These are phyloP conservation scores for Eptesicus fuscus DNA, from an alignment of 2,113 vertebrate genomes.

Conservation along the genomic window DNA sequence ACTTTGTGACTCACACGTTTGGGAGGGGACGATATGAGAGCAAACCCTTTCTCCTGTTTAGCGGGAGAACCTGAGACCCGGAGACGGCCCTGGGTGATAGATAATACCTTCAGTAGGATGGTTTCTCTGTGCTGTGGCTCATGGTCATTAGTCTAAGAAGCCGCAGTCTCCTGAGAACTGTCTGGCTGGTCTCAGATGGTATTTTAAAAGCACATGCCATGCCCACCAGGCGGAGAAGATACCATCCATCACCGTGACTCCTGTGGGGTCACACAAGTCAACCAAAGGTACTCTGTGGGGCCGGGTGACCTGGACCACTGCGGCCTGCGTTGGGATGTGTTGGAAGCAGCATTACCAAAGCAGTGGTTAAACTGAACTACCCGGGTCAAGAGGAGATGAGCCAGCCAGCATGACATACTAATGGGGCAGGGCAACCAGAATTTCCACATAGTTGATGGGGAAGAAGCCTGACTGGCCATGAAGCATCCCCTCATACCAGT, in stretches of 20 bases:
- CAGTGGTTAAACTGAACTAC: constrained; percentile 83
- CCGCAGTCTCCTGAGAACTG: constrained; percentile 58
- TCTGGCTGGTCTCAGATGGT: constrained; percentile 53
- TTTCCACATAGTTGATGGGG: constrained; percentile 98
- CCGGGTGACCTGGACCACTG: constrained; percentile 81
- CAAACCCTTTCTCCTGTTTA: constrained; percentile 73
- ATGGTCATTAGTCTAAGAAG: constrained; percentile 40
- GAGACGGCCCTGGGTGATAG: constrained; percentile 74
- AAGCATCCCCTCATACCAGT: constrained; percentile 99
- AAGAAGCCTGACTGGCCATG: constrained; percentile 98
- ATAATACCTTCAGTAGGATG: constrained; percentile 75
- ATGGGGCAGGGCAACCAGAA: constrained; percentile 95
- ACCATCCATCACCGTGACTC: constrained; percentile 77
- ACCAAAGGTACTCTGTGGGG: constrained; percentile 77
- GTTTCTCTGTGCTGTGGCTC: constrained; percentile 44
- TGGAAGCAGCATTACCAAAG: constrained; percentile 85
- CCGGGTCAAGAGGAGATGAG: constrained; percentile 70
- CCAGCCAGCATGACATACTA: constrained; percentile 84
- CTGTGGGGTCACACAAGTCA: constrained; percentile 72
- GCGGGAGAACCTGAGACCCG: constrained; percentile 75
- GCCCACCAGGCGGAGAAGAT: constrained; percentile 75
- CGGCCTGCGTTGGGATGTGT: constrained; percentile 80
- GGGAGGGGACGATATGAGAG: constrained; percentile 71
- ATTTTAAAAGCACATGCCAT: constrained; percentile 67
- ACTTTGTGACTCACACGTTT: constrained; percentile 62